Evolutionary conservation across 2,888 invertebrate genomes (phyloP).

Genomic region (Megalurothrips usitatus): DNA sequence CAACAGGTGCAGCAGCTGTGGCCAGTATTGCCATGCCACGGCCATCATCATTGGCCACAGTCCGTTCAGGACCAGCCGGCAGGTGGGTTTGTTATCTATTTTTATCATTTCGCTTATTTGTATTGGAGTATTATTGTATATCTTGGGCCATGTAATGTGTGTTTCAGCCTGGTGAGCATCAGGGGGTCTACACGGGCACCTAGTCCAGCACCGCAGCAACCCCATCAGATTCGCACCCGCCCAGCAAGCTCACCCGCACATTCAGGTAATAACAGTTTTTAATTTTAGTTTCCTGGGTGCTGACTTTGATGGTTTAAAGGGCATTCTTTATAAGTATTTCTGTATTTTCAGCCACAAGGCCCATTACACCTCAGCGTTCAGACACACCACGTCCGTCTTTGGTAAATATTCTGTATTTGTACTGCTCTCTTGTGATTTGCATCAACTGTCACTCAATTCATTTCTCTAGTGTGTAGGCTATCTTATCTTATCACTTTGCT

Average conservation of each 20-base stretch:
- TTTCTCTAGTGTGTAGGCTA: not conserved
- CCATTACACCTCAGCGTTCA: not conserved
- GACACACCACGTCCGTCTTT: not conserved
- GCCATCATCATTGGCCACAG: slow-evolving; percentile 54
- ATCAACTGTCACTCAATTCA: no score
- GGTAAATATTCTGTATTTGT: not conserved
- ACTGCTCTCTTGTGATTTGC: no score
- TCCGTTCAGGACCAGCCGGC: not conserved
- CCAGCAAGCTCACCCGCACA: not conserved
- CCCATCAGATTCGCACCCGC: not conserved
- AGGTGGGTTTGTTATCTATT: not conserved
- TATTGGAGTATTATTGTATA: not conserved
- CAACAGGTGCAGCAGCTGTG: slow-evolving; percentile 63
- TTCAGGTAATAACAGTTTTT: not conserved
- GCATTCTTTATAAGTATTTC: no score
- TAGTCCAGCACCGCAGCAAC: not conserved
- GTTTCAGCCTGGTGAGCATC: not conserved
- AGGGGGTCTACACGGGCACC: not conserved
- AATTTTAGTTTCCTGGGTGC: not conserved
- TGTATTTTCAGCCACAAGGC: not conserved
- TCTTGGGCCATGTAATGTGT: not conserved
- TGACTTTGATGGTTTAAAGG: not conserved
- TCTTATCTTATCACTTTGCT: not conserved
- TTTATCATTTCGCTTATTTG: not conserved
- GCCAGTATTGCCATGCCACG: slow-evolving; percentile 69